phyloP scores from a whole-genome alignment of 1,140 invertebrate species.

The Andrena cerasifolii region DNA sequence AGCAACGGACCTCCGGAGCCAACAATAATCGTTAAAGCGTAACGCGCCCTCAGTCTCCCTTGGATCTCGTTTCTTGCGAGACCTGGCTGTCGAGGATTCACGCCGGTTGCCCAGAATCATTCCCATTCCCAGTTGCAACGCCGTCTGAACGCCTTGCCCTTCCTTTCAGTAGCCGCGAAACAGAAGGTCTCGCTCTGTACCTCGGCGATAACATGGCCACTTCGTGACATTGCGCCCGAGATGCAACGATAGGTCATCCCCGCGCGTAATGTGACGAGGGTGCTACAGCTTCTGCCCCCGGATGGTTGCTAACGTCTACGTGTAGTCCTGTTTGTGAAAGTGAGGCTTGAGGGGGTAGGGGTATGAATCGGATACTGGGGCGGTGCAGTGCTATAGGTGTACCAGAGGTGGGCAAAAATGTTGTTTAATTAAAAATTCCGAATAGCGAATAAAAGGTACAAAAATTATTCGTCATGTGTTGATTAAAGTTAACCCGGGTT shows the following conservation, averaged over 20 bases:
- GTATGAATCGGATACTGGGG: too few species aligned
- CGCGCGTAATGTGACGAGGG: neutral
- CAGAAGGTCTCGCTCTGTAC: too few species aligned
- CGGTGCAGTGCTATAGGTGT: too few species aligned
- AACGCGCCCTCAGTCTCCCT: slow-evolving; percentile 5
- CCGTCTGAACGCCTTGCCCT: neutral
- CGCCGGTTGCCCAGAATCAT: slow-evolving; percentile 33
- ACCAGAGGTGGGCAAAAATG: too few species aligned
- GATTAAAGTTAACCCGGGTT: too few species aligned
- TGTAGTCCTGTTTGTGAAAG: too few species aligned
- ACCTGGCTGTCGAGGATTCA: neutral
- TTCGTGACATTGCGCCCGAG: slow-evolving; percentile 6
- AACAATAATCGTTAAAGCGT: slow-evolving; percentile 52
- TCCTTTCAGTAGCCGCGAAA: too few species aligned
- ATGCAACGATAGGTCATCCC: neutral
- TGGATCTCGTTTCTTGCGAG: slow-evolving; percentile 3
- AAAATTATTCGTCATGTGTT: too few species aligned
- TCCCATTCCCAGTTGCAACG: slow-evolving; percentile 7
- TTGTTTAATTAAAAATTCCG: too few species aligned
- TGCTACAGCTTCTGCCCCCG: neutral
- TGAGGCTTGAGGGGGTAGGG: too few species aligned
- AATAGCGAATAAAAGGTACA: too few species aligned
- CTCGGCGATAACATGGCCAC: neutral
- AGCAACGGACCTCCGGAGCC: slow-evolving; percentile 8
- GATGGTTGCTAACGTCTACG: neutral